A percentile compares a stretch with the other conserved stretches of the same genome.
These are phyloP conservation scores for Canis aureus DNA, from an alignment of 2,113 vertebrate genomes.

Conservation along the genomic window DNA sequence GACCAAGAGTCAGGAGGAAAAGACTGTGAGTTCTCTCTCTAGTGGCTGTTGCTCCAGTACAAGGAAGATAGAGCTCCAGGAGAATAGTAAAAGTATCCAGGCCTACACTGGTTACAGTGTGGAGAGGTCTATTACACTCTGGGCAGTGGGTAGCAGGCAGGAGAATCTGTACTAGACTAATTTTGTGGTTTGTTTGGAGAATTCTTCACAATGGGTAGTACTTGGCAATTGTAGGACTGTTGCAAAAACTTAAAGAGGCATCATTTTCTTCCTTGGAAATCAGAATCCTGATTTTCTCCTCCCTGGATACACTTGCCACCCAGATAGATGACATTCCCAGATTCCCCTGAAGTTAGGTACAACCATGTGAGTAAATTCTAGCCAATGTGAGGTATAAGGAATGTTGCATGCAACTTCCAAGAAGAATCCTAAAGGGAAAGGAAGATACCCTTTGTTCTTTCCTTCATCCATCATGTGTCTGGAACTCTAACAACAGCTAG, in stretches of 20 bases:
- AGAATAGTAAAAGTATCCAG: not conserved
- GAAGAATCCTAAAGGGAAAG: not conserved
- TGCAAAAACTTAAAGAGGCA: not conserved
- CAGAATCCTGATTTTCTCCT: not conserved
- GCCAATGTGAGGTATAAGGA: not conserved
- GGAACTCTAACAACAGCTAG: not conserved
- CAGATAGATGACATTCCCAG: not conserved
- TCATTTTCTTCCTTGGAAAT: conserved; percentile 1
- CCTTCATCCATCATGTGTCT: not conserved
- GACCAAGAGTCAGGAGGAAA: not conserved
- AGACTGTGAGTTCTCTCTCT: not conserved
- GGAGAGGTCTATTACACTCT: not conserved
- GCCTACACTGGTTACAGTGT: not conserved
- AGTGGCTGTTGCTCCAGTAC: not conserved
- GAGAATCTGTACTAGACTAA: not conserved
- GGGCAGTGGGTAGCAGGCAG: not conserved
- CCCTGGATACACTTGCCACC: not conserved
- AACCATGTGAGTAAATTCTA: not conserved
- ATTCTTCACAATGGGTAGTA: not conserved
- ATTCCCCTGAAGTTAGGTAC: not conserved
- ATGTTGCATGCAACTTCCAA: not conserved
- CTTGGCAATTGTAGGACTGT: not conserved
- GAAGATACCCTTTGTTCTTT: not conserved
- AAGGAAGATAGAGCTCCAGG: not conserved
- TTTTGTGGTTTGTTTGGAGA: not conserved